Evolutionary conservation across 2,113 vertebrate genomes (phyloP), one percentile per base, ranked within the genome.

Genomic region (Triplophysa dalaica): DNA sequence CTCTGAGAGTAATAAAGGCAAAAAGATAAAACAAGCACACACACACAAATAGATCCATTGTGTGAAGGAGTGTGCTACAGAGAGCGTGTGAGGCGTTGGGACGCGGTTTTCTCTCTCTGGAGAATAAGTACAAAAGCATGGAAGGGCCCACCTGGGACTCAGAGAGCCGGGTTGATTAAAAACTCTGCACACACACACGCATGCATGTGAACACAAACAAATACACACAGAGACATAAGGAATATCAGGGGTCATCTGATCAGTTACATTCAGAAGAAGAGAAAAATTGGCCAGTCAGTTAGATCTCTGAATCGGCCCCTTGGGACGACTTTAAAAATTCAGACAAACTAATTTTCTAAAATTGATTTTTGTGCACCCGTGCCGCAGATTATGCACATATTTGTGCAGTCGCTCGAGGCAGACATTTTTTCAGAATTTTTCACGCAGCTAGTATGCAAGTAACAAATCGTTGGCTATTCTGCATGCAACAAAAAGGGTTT

Each of bases 61-160:
- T 63, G 63, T 0, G 24, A 24, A n/a, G 74, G 66, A 50, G 81
- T 75, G 83, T 73, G 80, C 73, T 33, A 13, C 24, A 60, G 70
- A 50, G 69, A 26, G 17, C 8, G 58, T 11, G 52, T 26, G 50
- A 14, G 70, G 85, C 84, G 85, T 87, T 79, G 38, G 84, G 83
- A 88, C 85, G 85, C 87, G n/a, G 77, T 67, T 81, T 54, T 33
- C 78, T 19, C 56, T 85, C 84, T 80, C 85, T 54, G n/a, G 84
- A 80, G 82, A 84, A 64, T 69, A 64, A 54, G 50, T 70, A 87
- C 85, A 85, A 83, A 72, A 67, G 73, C 60, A 8, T 12, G 19
- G 33, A 79, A 84, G 21, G 60, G 77, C 65, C 80, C 85, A 82
- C 70, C 43, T 64, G 83, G 83, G 85, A 86, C 66, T 69, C 17